Conservation (phyloP, 2,113 vertebrate genomes). For the Dolichallabes microphthalmus region DNA sequence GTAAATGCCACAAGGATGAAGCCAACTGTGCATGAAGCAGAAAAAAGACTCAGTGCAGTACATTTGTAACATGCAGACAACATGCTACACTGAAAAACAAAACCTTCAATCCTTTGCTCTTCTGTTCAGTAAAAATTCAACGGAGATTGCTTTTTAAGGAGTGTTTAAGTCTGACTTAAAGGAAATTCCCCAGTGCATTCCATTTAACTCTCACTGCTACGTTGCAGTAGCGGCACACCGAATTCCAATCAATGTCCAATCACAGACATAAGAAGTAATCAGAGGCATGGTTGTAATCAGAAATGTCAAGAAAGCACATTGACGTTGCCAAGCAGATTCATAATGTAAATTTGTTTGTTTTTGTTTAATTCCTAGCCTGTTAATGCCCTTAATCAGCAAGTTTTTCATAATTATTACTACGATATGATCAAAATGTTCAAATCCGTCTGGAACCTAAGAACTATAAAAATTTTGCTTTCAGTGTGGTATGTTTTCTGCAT, state of each 20-base stretch:
- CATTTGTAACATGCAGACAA: neutral
- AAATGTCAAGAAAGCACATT: neutral
- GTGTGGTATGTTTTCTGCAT: neutral
- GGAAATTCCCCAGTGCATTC: neutral
- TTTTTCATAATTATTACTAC: neutral
- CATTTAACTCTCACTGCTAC: neutral
- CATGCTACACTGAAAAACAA: neutral
- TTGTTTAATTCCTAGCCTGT: neutral
- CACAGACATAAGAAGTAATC: neutral
- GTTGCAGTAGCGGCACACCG: neutral
- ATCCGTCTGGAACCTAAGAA: neutral
- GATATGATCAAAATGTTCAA: neutral
- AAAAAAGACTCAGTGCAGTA: neutral
- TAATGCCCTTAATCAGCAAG: neutral
- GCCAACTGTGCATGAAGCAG: neutral
- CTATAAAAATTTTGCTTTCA: neutral
- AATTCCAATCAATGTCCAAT: neutral
- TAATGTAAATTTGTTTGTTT: neutral
- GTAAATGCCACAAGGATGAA: neutral
- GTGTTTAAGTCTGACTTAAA: neutral
- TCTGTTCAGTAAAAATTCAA: neutral
- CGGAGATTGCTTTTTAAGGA: neutral
- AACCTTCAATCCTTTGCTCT: neutral
- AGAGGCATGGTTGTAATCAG: neutral
- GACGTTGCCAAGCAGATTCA: neutral